A percentile compares a stretch with the other conserved stretches of the same genome.
Evolutionary conservation across 2,113 vertebrate species (phyloP).

Genomic region (Coturnix japonica): DNA sequence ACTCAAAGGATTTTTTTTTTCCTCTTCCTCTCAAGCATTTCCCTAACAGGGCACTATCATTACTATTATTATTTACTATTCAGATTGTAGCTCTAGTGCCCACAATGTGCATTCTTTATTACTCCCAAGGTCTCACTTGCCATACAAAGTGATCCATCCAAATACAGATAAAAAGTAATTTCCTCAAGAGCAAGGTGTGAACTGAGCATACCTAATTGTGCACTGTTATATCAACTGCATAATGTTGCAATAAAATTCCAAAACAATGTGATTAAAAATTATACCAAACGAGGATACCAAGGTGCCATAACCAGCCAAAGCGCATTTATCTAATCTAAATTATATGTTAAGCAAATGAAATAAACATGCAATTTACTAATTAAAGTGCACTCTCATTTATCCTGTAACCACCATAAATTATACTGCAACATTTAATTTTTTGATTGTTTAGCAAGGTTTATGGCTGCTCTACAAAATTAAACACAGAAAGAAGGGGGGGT

Average conservation of each 20-base stretch:
- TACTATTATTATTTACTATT: conserved; percentile 70
- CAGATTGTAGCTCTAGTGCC: conserved; percentile 35
- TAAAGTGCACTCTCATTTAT: conserved; percentile 76
- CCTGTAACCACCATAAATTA: conserved; percentile 78
- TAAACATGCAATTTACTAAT: conserved; percentile 81
- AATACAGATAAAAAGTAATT: conserved; percentile 68
- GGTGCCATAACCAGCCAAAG: conserved; percentile 74
- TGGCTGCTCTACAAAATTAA: conserved; percentile 73
- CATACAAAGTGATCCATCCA: conserved; percentile 36
- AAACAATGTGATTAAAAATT: conserved; percentile 82
- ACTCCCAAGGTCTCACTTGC: conserved; percentile 59
- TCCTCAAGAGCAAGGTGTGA: conserved; percentile 74
- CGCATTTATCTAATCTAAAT: conserved; percentile 75
- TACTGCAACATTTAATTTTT: conserved; percentile 80
- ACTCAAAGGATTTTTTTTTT: background rate
- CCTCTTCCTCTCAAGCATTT: conserved; percentile 37
- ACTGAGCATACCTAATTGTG: conserved; percentile 74
- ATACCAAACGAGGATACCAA: conserved; percentile 71
- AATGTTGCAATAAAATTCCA: conserved; percentile 79
- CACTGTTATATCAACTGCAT: conserved; percentile 65
- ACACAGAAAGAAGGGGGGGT: conserved; percentile 44
- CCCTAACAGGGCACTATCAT: conserved; percentile 43
- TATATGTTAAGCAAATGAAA: conserved; percentile 79
- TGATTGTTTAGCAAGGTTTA: conserved; percentile 74
- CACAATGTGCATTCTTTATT: conserved; percentile 39